Conservation (phyloP, 2,113 vertebrate genomes). For the Mesocricetus auratus region DNA sequence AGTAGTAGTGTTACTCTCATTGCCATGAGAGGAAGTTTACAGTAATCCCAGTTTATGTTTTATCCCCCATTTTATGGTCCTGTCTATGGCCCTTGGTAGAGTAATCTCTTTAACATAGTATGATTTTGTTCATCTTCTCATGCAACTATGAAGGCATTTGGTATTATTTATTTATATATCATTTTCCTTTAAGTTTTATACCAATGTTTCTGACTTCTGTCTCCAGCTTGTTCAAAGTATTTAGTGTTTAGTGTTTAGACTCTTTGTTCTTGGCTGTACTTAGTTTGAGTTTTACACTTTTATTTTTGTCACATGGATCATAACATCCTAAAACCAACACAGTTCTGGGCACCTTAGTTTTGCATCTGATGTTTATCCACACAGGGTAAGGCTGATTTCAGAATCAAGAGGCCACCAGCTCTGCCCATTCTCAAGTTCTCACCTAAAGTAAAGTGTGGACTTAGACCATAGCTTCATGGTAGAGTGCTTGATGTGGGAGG, state of each 20-base stretch:
- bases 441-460: background rate
- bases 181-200: background rate
- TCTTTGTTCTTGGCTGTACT: background rate
- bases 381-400: background rate
- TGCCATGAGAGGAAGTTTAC: background rate
- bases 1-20: background rate
- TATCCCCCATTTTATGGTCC: background rate
- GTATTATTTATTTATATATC: background rate
- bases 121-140: background rate
- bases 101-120: background rate
- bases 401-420: background rate
- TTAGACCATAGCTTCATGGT: background rate
- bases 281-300: background rate
- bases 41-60: background rate
- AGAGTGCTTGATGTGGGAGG: background rate
- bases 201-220: background rate
- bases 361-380: background rate
- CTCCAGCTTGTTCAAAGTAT: background rate
- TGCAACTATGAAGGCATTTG: background rate
- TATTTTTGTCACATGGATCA: background rate
- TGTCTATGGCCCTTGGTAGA: background rate
- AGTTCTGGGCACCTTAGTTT: background rate
- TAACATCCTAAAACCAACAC: background rate
- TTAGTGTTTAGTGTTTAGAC: background rate
- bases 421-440: background rate